phyloP scores from a whole-genome alignment of 2,113 vertebrate genomes.

The Aldabrachelys gigantea region DNA sequence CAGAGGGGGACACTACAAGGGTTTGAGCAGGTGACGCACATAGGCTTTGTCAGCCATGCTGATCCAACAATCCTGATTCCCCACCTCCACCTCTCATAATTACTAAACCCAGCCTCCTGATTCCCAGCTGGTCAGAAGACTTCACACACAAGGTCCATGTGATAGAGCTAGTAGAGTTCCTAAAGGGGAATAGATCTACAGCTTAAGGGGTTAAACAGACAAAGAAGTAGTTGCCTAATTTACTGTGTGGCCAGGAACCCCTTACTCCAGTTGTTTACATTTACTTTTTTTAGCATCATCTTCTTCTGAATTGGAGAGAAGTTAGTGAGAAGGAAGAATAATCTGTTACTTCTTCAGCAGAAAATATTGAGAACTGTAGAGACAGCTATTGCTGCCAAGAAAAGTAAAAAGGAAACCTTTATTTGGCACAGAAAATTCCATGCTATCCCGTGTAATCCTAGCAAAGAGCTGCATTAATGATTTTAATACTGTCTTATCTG shows the following conservation, averaged over 20 bases:
- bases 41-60: neutral
- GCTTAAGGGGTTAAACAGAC: accelerated
- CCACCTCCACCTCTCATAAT: neutral
- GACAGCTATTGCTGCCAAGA: neutral
- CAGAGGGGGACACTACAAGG: accelerated
- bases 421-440: neutral
- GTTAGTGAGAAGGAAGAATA: neutral
- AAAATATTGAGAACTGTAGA: neutral
- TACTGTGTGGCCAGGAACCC: neutral
- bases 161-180: neutral
- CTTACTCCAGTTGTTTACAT: neutral
- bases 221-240: too few species aligned
- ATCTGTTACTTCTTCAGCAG: neutral
- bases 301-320: accelerated
- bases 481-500: neutral
- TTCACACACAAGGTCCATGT: neutral
- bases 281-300: accelerated
- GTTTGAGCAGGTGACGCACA: neutral
- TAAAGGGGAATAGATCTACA: neutral
- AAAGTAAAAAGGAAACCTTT: slow-evolving; percentile 20
- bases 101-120: neutral
- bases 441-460: neutral
- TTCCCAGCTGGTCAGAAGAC: neutral
- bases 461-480: neutral
- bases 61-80: too few species aligned